Conservation (phyloP, 2,888 invertebrate genomes). For the Drosophila paranaensis region DNA sequence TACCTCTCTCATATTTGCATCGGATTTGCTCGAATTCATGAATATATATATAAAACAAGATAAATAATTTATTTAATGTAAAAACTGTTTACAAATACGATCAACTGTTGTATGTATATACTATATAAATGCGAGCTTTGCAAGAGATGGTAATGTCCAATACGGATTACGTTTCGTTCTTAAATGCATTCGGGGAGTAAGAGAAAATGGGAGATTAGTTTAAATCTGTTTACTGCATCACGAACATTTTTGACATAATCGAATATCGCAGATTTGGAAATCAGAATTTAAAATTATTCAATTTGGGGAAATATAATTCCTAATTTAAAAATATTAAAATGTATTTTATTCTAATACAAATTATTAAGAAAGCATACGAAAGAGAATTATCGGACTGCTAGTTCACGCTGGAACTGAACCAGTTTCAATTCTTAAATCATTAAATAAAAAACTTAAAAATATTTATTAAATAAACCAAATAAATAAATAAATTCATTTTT, state of each 20-base stretch:
- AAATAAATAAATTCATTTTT: background rate
- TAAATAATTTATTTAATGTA: constrained; percentile 9
- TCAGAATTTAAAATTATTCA: background rate
- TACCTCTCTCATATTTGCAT: constrained; percentile 40
- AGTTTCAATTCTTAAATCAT: background rate
- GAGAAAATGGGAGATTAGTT: constrained; percentile 4
- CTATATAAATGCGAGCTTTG: constrained; percentile 13
- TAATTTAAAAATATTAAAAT: background rate
- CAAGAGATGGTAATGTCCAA: constrained; percentile 38
- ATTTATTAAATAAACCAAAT: background rate
- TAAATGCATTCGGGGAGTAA: constrained; percentile 11
- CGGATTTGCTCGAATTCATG: constrained; percentile 46
- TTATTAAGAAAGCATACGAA: no score
- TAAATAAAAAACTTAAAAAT: background rate
- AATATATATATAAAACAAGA: constrained; percentile 19
- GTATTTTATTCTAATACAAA: background rate
- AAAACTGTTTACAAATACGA: constrained; percentile 18
- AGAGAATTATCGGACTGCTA: background rate
- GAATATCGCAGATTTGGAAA: no score
- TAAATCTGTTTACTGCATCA: background rate
- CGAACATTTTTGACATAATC: background rate
- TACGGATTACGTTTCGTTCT: constrained; percentile 20
- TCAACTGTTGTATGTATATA: constrained; percentile 6
- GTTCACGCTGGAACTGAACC: background rate
- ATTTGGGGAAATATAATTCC: background rate